Evolutionary conservation across 2,113 vertebrate species (phyloP).

Genomic region (Trichechus manatus): DNA sequence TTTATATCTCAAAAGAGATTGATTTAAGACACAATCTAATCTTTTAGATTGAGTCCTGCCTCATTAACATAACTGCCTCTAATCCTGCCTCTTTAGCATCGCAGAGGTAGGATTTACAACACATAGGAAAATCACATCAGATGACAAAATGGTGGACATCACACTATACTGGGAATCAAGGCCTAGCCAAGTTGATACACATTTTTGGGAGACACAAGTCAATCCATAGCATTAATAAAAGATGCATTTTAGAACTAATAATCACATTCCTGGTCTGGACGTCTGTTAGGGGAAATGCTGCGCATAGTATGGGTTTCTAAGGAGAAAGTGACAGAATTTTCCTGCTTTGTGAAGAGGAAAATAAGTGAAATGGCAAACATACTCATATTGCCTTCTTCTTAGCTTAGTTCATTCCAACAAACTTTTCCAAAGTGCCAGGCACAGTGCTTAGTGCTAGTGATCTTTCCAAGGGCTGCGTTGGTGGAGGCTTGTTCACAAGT

Average conservation of each 20-base stretch:
- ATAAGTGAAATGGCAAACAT: neutral
- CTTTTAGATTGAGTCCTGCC: too few species aligned
- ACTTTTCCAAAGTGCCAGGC: neutral
- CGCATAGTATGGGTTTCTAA: neutral
- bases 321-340: constrained; percentile 19
- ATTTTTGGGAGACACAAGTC: too few species aligned
- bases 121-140: too few species aligned
- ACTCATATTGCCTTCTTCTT: neutral
- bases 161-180: too few species aligned
- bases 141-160: too few species aligned
- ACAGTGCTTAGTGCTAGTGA: neutral
- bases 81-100: too few species aligned
- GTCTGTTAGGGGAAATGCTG: neutral
- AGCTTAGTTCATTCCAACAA: neutral
- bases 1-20: too few species aligned
- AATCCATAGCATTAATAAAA: neutral
- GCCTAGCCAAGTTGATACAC: too few species aligned
- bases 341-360: neutral
- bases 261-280: neutral
- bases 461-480: neutral
- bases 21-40: too few species aligned
- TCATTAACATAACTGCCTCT: too few species aligned
- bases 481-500: neutral
- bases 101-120: too few species aligned
- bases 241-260: neutral